A percentile compares a stretch with the other conserved stretches of the same genome.
Evolutionary conservation across 2,113 vertebrate species (phyloP).

Genomic region (Cavia porcellus): DNA sequence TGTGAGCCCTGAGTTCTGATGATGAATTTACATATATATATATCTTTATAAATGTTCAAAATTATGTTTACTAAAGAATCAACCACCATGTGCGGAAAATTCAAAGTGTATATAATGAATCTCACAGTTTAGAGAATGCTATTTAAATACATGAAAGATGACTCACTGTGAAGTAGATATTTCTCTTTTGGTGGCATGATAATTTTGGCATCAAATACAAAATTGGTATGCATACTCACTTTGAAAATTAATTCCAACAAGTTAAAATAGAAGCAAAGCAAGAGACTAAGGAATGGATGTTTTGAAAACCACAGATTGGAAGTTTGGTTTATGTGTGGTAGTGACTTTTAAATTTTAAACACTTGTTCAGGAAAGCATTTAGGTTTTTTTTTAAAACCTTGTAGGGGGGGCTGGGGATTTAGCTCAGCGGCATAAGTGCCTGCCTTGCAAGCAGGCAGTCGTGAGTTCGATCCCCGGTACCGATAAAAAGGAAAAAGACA

Average conservation of each 20-base stretch:
- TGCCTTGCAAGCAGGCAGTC: too few species aligned
- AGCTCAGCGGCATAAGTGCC: too few species aligned
- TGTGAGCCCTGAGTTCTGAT: constrained; percentile 34
- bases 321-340: constrained; percentile 53
- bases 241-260: constrained; percentile 65
- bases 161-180: constrained; percentile 42
- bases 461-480: too few species aligned
- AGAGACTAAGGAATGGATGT: constrained; percentile 3
- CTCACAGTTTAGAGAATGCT: constrained; percentile 56
- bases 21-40: background rate
- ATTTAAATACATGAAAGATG: constrained; percentile 53
- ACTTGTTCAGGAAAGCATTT: constrained; percentile 55
- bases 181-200: constrained; percentile 35
- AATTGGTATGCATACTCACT: constrained; percentile 4
- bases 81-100: constrained; percentile 22
- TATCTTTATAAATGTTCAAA: constrained; percentile 33
- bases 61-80: constrained; percentile 61
- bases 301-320: constrained; percentile 41
- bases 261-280: constrained; percentile 57
- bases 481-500: too few species aligned
- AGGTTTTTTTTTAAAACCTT: constrained; percentile 53
- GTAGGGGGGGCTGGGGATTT: too few species aligned
- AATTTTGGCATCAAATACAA: constrained; percentile 61
- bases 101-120: constrained; percentile 15
- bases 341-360: constrained; percentile 41